A percentile compares a stretch with the other conserved stretches of the same genome.
phyloP scores from a whole-genome alignment of 2,113 vertebrate genomes.

The Rana temporaria region DNA sequence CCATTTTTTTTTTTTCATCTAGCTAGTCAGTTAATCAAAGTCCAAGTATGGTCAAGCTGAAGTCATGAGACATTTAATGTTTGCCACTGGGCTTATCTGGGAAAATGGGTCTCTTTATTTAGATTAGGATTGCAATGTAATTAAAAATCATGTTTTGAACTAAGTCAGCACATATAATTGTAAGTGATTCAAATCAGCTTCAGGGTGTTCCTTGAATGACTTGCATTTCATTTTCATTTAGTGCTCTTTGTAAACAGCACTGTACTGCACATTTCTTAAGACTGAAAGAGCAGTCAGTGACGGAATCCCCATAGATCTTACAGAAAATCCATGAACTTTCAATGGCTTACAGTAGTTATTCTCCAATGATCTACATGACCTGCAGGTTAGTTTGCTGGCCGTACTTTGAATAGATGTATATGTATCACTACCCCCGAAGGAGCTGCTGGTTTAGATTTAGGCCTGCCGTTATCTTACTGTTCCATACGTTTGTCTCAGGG shows the following conservation, averaged over 20 bases:
- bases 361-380: background rate
- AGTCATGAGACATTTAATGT: constrained; percentile 59
- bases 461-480: too few relatives aligned
- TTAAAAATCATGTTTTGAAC: constrained; percentile 60
- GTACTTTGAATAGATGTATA: too few relatives aligned
- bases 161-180: constrained; percentile 56
- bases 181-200: constrained; percentile 56
- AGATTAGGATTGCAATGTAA: constrained; percentile 60
- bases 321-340: constrained; percentile 24
- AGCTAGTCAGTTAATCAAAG: constrained; percentile 58
- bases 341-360: background rate
- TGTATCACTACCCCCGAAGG: too few relatives aligned
- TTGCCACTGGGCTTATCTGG: constrained; percentile 57
- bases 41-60: constrained; percentile 56
- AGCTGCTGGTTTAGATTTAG: too few relatives aligned
- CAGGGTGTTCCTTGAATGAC: constrained; percentile 58
- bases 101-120: constrained; percentile 57
- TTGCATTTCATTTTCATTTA: constrained; percentile 59
- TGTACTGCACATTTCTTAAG: constrained; percentile 50
- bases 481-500: too few relatives aligned
- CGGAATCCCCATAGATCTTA: background rate
- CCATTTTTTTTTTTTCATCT: constrained; percentile 54
- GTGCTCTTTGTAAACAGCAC: constrained; percentile 56
- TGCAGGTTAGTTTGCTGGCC: background rate
- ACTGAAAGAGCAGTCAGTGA: background rate